Conservation (phyloP, 2,113 vertebrate species). For the Butorides virescens region DNA sequence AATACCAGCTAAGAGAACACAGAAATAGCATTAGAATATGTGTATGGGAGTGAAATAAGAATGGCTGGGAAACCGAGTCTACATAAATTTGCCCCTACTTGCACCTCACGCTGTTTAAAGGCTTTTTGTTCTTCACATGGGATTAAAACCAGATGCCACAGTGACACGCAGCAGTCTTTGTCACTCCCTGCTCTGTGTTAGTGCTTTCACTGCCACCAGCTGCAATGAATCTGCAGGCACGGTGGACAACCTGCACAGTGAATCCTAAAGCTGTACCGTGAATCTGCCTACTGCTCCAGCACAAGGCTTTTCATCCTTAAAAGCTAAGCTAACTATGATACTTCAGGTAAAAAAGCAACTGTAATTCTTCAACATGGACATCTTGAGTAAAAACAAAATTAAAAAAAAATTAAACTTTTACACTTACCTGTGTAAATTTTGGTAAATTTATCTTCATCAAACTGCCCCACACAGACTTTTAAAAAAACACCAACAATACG, state of each 20-base stretch:
- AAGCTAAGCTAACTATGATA: background rate
- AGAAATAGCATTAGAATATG: background rate
- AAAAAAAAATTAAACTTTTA: background rate
- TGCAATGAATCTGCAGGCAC: background rate
- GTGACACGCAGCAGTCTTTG: background rate
- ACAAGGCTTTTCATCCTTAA: background rate
- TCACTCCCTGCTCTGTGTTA: background rate
- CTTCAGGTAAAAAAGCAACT: background rate
- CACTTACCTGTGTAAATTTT: slow-evolving; percentile 86
- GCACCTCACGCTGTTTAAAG: background rate
- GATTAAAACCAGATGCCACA: background rate
- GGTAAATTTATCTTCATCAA: slow-evolving; percentile 78
- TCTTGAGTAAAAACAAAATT: background rate
- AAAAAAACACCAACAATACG: slow-evolving; percentile 76
- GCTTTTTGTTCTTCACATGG: background rate
- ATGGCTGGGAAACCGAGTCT: background rate
- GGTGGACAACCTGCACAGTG: background rate
- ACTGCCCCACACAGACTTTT: slow-evolving; percentile 51
- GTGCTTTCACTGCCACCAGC: background rate
- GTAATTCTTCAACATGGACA: rapidly evolving
- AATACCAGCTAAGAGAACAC: background rate
- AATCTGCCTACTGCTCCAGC: background rate
- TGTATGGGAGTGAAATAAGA: background rate
- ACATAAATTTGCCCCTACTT: background rate
- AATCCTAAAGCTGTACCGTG: background rate